phyloP scores from a whole-genome alignment of 2,888 invertebrate genomes.

The Dasysyrphus tricinctus region DNA sequence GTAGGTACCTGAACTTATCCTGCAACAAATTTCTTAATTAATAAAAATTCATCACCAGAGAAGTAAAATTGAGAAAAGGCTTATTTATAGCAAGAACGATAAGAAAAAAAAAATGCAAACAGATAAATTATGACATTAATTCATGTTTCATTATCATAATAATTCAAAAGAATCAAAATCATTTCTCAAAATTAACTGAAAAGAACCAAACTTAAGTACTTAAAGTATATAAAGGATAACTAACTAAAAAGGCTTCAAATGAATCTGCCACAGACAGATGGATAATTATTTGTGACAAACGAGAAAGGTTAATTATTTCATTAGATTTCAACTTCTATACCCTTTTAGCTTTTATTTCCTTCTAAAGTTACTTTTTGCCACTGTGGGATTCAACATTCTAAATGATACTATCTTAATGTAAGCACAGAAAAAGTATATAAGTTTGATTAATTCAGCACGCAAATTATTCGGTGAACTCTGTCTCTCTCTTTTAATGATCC shows the following conservation, averaged over 20 bases:
- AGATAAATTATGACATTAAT: constrained; percentile 83
- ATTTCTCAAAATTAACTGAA: constrained; percentile 83
- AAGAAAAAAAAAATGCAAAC: constrained; percentile 45
- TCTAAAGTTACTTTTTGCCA: constrained; percentile 16
- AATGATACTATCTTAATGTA: constrained; percentile 7
- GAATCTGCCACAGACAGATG: constrained; percentile 65
- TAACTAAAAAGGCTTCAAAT: constrained; percentile 35
- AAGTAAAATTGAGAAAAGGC: background rate
- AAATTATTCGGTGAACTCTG: background rate
- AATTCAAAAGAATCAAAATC: constrained; percentile 82
- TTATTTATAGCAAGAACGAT: background rate
- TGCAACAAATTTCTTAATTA: constrained; percentile 3
- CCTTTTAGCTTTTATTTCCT: constrained; percentile 51
- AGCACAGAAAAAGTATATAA: background rate
- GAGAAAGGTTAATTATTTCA: constrained; percentile 70
- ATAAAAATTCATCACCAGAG: background rate
- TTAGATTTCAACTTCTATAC: constrained; percentile 46
- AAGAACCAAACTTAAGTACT: constrained; percentile 46
- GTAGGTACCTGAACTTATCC: background rate
- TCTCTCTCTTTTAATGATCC: background rate
- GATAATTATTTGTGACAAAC: constrained; percentile 46
- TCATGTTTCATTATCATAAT: constrained; percentile 82
- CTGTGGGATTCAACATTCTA: background rate
- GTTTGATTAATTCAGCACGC: constrained; percentile 16
- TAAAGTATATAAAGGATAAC: background rate